phyloP scores from a whole-genome alignment of 92 coral and sea anemone species.

The Diadumene lineata region DNA sequence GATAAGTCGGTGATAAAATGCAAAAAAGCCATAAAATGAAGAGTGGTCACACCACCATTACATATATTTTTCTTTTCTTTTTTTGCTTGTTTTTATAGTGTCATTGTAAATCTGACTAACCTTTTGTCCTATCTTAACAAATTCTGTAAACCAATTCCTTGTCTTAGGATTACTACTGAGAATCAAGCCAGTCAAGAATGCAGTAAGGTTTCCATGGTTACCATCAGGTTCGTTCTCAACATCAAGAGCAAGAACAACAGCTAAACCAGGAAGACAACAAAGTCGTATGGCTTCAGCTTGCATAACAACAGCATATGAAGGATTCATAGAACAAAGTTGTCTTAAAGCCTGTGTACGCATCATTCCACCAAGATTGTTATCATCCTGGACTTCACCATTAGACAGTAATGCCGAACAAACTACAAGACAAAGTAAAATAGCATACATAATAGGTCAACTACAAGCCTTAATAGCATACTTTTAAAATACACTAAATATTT shows the following conservation, averaged over 20 bases:
- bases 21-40: no score
- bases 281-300: slow-evolving; percentile 77
- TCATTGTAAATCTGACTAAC: no score
- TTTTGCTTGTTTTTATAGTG: no score
- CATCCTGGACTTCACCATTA: slow-evolving; percentile 83
- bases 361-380: slow-evolving; percentile 75
- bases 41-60: no score
- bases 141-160: slow-evolving; percentile 93
- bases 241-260: slow-evolving; percentile 90
- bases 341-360: slow-evolving; percentile 79
- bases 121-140: slow-evolving; percentile 91
- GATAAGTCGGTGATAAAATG: no score
- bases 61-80: no score
- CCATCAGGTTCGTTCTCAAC: slow-evolving; percentile 48
- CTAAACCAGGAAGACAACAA: slow-evolving; percentile 92
- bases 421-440: slow-evolving; percentile 8
- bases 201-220: slow-evolving; percentile 65
- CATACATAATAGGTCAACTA: not conserved
- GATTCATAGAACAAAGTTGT: slow-evolving; percentile 92
- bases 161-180: slow-evolving; percentile 81
- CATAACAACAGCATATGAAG: slow-evolving; percentile 77
- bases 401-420: slow-evolving; percentile 73
- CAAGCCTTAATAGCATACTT: not conserved
- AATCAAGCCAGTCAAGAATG: slow-evolving; percentile 85
- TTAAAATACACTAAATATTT: not conserved